Evolutionary conservation across 2,113 vertebrate species (phyloP).

Genomic region (Grammomys surdaster): DNA sequence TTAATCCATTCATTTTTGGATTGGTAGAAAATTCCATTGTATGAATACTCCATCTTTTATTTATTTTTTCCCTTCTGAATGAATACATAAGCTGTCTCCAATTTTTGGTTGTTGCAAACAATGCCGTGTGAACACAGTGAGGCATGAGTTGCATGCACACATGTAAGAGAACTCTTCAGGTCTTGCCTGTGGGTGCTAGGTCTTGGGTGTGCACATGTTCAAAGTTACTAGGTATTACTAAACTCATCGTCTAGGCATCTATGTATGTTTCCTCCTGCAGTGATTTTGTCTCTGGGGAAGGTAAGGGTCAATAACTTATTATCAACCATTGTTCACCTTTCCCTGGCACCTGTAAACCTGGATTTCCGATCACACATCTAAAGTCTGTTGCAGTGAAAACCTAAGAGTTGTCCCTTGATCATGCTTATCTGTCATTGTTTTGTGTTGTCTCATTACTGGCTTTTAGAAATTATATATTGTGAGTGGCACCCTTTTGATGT

Average conservation of each 20-base stretch:
- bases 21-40: conserved; percentile 50
- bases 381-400: background rate
- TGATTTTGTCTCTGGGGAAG: too few relatives aligned
- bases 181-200: background rate
- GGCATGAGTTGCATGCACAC: accelerated
- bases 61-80: conserved; percentile 51
- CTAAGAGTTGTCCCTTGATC: background rate
- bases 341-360: background rate
- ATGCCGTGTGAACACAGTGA: background rate
- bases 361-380: background rate
- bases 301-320: background rate
- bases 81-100: background rate
- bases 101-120: background rate
- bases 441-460: background rate
- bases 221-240: background rate
- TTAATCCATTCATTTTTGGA: conserved; percentile 67
- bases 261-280: background rate
- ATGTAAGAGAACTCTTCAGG: background rate
- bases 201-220: background rate
- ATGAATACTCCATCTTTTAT: conserved; percentile 41
- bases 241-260: background rate
- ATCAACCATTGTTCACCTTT: background rate
- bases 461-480: background rate
- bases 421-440: background rate
- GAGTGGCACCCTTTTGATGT: background rate